Percentiles rank a stretch among this genome's conserved stretches.
Conservation (phyloP, 2,797 vertebrate genomes). For the Lycodopsis pacificus region DNA sequence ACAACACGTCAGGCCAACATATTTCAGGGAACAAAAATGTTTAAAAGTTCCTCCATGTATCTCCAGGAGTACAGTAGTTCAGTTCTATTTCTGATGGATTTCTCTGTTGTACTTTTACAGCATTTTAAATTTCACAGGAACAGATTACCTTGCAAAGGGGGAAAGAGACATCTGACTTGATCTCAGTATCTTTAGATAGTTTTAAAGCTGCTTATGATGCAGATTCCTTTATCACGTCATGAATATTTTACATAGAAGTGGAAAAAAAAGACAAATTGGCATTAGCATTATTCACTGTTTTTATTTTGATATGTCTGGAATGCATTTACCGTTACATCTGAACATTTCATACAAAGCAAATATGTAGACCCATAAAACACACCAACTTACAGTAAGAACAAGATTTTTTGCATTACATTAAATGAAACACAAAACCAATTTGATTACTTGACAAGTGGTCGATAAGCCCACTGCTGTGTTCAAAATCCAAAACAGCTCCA, state of each 20-base stretch:
- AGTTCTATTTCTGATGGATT: not conserved
- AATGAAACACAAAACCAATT: slow-evolving; percentile 6
- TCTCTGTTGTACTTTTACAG: not conserved
- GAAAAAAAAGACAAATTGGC: slow-evolving; percentile 8
- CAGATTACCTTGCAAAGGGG: not conserved
- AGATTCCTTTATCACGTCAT: not conserved
- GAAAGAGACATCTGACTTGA: not conserved
- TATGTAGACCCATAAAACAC: slow-evolving; percentile 34
- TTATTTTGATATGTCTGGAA: slow-evolving; percentile 66
- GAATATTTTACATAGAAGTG: not conserved
- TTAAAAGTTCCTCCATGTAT: not conserved
- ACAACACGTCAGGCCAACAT: not conserved
- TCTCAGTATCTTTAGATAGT: not conserved
- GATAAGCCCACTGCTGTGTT: not conserved
- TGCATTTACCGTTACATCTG: slow-evolving; percentile 44
- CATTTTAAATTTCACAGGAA: not conserved
- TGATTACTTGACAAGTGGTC: not conserved
- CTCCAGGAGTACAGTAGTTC: not conserved
- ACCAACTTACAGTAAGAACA: slow-evolving; percentile 34
- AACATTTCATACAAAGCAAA: slow-evolving; percentile 58
- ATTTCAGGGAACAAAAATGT: not conserved
- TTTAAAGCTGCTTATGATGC: not conserved
- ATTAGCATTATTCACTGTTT: slow-evolving; percentile 27
- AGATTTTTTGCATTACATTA: slow-evolving; percentile 39
- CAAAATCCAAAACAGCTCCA: not conserved